A percentile compares a stretch with the other conserved stretches of the same genome.
phyloP scores from a whole-genome alignment of 1,140 invertebrate genomes.

The Thaumatotibia leucotreta region DNA sequence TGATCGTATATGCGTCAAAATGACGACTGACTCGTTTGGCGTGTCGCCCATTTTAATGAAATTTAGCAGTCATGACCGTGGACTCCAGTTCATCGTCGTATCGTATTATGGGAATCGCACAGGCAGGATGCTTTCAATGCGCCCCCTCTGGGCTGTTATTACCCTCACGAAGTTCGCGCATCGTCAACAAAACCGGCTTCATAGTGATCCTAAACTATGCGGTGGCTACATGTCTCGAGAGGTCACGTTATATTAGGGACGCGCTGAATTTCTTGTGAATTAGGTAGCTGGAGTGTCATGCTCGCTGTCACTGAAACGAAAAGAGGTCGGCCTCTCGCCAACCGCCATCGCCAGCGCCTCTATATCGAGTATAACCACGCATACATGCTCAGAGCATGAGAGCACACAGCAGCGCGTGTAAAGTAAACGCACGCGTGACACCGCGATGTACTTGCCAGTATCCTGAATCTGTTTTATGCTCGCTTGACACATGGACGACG shows the following conservation, averaged over 20 bases:
- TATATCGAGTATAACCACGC: slow-evolving; percentile 28
- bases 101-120: slow-evolving; percentile 9
- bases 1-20: neutral
- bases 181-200: neutral
- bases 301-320: slow-evolving; percentile 57
- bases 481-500: neutral
- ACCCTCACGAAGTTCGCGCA: neutral
- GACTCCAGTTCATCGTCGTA: neutral
- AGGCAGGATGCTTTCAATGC: slow-evolving; percentile 30
- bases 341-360: slow-evolving; percentile 22
- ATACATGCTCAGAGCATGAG: slow-evolving; percentile 28
- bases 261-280: neutral
- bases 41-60: neutral
- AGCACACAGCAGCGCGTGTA: neutral
- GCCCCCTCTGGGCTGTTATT: slow-evolving; percentile 20
- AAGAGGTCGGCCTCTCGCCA: slow-evolving; percentile 64
- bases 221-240: neutral
- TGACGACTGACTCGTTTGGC: slow-evolving; percentile 2
- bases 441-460: neutral
- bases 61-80: neutral
- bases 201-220: neutral
- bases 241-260: neutral
- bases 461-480: neutral
- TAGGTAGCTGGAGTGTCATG: slow-evolving; percentile 31
- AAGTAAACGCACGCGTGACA: neutral